phyloP scores from a whole-genome alignment of 30 jellyfish, hydroid and myxozoan species.

The Sanderia malayensis region DNA sequence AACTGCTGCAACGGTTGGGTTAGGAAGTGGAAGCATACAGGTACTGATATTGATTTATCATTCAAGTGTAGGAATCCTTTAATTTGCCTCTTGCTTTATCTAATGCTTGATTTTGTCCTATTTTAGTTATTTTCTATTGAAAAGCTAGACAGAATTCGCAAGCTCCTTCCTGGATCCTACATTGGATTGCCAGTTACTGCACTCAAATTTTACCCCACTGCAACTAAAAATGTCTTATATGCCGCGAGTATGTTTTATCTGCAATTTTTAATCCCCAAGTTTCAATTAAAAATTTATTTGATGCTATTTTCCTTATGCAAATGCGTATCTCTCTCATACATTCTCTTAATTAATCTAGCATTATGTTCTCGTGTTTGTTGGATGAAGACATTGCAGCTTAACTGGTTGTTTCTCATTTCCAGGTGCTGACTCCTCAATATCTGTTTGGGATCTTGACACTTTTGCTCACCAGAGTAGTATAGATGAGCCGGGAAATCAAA shows the following conservation, averaged over 20 bases:
- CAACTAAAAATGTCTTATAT: constrained; percentile 36
- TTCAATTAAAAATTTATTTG: no score
- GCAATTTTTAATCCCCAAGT: no score
- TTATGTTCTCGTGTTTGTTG: no score
- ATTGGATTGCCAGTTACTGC: constrained; percentile 77
- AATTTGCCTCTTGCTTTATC: background rate
- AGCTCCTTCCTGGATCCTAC: constrained; percentile 64
- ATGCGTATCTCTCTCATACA: no score
- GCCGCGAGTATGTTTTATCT: constrained; percentile 90
- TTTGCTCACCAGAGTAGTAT: constrained; percentile 36
- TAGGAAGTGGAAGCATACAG: constrained; percentile 92
- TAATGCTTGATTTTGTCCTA: background rate
- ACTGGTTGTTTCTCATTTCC: background rate
- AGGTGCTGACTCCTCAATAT: constrained; percentile 85
- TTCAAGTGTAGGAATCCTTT: no score
- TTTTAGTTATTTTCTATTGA: constrained; percentile 46
- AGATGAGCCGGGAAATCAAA: constrained; percentile 81
- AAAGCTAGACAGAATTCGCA: constrained; percentile 71
- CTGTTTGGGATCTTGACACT: constrained; percentile 79
- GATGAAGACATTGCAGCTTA: no score
- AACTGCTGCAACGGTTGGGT: constrained; percentile 78
- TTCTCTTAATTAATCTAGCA: no score
- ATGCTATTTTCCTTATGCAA: no score
- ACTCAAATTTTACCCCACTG: constrained; percentile 75
- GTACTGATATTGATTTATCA: no score